These are phyloP conservation scores for Pelodiscus sinensis DNA, from an alignment of 2,113 vertebrate genomes.

Conservation along the genomic window DNA sequence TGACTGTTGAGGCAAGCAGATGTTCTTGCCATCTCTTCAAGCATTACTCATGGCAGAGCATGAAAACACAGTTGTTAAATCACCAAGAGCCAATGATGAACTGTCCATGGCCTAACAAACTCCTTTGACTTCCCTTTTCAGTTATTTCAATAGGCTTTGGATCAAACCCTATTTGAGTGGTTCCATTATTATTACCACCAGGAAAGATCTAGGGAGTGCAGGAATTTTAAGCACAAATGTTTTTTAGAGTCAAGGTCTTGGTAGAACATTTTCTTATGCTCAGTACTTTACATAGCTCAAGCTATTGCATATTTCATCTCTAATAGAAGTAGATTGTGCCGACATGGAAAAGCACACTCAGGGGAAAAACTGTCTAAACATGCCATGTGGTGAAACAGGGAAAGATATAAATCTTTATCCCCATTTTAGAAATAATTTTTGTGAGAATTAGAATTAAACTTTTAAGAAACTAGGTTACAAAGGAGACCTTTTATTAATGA, in stretches of 20 bases:
- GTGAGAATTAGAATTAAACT: not conserved
- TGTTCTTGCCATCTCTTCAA: not conserved
- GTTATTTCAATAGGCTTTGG: not conserved
- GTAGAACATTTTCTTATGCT: not conserved
- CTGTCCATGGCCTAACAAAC: not conserved
- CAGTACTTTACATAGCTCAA: not conserved
- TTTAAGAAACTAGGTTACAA: not conserved
- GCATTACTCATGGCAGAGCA: not conserved
- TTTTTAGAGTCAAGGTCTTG: not conserved
- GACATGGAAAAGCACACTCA: not conserved
- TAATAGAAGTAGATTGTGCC: not conserved
- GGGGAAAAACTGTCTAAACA: not conserved
- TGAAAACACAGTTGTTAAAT: not conserved
- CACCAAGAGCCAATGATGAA: not conserved
- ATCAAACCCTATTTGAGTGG: not conserved
- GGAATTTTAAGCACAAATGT: not conserved
- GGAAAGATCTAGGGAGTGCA: not conserved
- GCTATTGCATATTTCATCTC: not conserved
- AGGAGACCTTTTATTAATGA: not conserved
- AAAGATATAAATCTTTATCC: not conserved
- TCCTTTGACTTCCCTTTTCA: not conserved
- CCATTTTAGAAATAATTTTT: not conserved
- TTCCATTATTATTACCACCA: accelerated
- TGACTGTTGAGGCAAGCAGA: not conserved
- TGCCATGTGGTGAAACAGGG: not conserved